phyloP scores from a whole-genome alignment of 2,888 invertebrate genomes.

The Drosophila siamana region DNA sequence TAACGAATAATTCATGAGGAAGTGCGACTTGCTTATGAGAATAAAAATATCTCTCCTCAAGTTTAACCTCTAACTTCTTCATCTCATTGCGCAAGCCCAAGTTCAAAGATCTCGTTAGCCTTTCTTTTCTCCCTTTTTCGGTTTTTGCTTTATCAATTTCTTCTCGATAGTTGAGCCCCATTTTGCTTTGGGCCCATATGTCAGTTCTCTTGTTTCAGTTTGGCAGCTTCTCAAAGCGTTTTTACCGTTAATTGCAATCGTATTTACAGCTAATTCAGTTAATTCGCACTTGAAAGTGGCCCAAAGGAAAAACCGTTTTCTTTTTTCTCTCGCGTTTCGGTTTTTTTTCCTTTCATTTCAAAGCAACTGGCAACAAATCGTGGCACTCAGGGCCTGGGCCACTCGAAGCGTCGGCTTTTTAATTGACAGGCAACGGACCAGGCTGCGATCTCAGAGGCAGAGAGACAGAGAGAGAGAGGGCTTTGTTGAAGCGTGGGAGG shows the following conservation, averaged over 20 bases:
- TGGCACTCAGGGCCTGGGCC: constrained; percentile 66
- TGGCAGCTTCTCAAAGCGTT: constrained; percentile 38
- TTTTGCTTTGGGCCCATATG: constrained; percentile 8
- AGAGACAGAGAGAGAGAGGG: not conserved
- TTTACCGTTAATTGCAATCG: constrained; percentile 61
- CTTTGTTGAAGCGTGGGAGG: constrained; percentile 49
- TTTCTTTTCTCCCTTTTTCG: not conserved
- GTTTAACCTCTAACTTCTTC: not conserved
- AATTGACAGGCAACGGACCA: constrained; percentile 62
- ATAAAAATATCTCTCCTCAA: not conserved
- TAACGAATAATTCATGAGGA: not conserved
- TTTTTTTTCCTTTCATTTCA: constrained; percentile 10
- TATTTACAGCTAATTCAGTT: constrained; percentile 68
- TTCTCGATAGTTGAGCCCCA: constrained; percentile 8
- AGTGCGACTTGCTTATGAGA: too few relatives aligned
- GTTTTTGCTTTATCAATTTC: constrained; percentile 3
- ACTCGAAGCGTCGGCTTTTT: constrained; percentile 62
- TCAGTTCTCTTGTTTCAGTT: constrained; percentile 8
- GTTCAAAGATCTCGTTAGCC: not conserved
- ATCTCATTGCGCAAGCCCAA: not conserved
- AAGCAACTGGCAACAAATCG: constrained; percentile 67
- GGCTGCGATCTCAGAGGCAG: constrained; percentile 6
- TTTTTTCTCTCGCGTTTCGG: not conserved
- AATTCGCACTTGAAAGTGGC: constrained; percentile 67
- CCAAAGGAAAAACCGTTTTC: constrained; percentile 48